Evolutionary conservation across 1,140 invertebrate genomes (phyloP).

Genomic region (Plutomurus gul): DNA sequence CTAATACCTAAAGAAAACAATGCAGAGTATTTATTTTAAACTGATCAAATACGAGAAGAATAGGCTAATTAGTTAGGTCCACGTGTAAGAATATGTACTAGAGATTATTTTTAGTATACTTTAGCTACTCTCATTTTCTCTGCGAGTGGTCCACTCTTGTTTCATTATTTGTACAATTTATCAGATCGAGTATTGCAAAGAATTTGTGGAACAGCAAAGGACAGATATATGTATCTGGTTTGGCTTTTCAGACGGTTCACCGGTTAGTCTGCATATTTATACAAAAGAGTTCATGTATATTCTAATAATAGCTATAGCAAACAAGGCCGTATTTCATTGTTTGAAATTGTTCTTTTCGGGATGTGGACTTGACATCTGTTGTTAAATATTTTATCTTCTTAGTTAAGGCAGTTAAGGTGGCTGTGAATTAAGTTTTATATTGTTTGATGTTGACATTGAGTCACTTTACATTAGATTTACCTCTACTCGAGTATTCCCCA

Average conservation of each 20-base stretch:
- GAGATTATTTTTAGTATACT: neutral
- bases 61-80: neutral
- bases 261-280: too few species aligned
- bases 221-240: neutral
- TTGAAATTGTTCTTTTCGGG: conserved; percentile 9
- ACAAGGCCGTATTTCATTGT: neutral
- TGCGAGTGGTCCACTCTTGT: neutral
- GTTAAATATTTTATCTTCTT: neutral
- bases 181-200: too few species aligned
- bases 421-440: conserved; percentile 18
- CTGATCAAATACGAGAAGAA: neutral
- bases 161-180: neutral
- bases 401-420: neutral
- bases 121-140: conserved; percentile 23
- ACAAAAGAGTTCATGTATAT: too few species aligned
- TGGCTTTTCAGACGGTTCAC: too few species aligned
- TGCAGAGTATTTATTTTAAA: too few species aligned
- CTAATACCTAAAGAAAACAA: too few species aligned
- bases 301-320: conserved; percentile 5
- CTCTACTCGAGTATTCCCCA: too few species aligned
- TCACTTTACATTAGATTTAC: neutral
- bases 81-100: neutral
- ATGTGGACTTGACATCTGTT: neutral
- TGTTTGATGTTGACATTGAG: conserved; percentile 17
- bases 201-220: too few species aligned